Base-by-base conservation (phyloP, 2,888 invertebrate species). In the Sicus ferrugineus region DNA sequence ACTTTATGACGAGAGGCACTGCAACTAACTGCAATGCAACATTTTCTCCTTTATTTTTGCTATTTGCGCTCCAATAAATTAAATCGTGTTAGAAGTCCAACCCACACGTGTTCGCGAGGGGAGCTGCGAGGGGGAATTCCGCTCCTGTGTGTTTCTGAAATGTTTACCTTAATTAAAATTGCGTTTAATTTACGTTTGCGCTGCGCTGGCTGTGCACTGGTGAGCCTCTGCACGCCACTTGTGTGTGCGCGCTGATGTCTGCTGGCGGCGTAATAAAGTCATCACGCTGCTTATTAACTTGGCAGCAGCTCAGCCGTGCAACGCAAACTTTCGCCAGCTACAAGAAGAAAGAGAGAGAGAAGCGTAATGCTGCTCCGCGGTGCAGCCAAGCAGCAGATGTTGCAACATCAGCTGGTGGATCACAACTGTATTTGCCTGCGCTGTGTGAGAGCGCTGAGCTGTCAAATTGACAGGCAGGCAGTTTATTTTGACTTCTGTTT, bases 161-260 rank as follows among this genome's bases (percentile, higher is more conserved):
- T 77, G 76, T 78, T 78, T 78, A 77, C 76, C 71, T 78, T 78
- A 76, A 78, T 78, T 77, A 78, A 78, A 78, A 77, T 75, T 73
- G 74, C 75, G 71, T 75, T 59, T 34, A 38, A 31, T 34, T 59
- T 11, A 3, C 19, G 30, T 19, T 21, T 21, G 11, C n/a, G 3
- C 19, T 52, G 52, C 52, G 52, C 19, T 19, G 19, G 21, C 52
- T 52, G 1, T 9, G 19, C 34, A 31, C 34, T 2, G 19, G 11
- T 19, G n/a, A n/a, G n/a, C n/a, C n/a, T 6, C 30, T 19, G n/a
- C 0, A 6, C 14, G n/a, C n/a, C n/a, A n/a, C n/a, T n/a, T 59
- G 38, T 38, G 19, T 38, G 21, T 3, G 31, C 34, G 6, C n/a
- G 34, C 34, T 3, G 30, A n/a, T 31, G 16, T 31, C 5, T 31